Evolutionary conservation across 2,888 invertebrate genomes (phyloP), one percentile per base, ranked within the genome.

Genomic region (Drosophila macrospina): DNA sequence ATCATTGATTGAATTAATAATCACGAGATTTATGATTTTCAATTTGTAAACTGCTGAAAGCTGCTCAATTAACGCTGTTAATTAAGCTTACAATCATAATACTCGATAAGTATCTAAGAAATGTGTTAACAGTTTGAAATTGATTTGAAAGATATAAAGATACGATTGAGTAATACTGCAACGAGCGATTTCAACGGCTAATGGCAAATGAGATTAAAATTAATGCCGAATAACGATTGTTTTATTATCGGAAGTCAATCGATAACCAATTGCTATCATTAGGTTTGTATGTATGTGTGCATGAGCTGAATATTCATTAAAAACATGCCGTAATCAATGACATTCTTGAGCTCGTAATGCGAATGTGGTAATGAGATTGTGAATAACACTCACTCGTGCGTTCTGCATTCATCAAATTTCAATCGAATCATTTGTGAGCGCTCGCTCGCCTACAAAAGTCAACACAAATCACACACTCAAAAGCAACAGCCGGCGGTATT

Each of bases 391-490:
- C 62, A 71, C 13, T 76, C 55, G 59, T 55, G 65, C 66, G 60
- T 37, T 54, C 44, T 34, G 36, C 24, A 26, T 45, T 71, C 66
- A 76, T 70, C 66, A 59, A 76, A 77, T 74, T 77, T 74, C 59
- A 71, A 77, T 77, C 59, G 77, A 74, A 65, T 61, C 65, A 70
- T 65, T 75, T 57, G 56, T 70, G 36, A n/a, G 51, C 2, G 28
- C n/a, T n/a, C n/a, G 10, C 5, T 16, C 30, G 55, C 13, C 76
- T 45, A 42, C 66, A 62, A 62, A 74, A 76, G 66, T 74, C 77
- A 77, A 72, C 66, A 55, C 45, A 59, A 65, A 47, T 44, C 26
- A 20, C 32, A 6, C 48, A 54, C 55, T 61, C 52, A 13, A 61
- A 56, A 15, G 55, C 59, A 32, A 32, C 42, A 56, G 61, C 50